These are phyloP conservation scores for Notoglanidium macrostoma DNA, from an alignment of 2,797 vertebrate species.

Conservation along the genomic window DNA sequence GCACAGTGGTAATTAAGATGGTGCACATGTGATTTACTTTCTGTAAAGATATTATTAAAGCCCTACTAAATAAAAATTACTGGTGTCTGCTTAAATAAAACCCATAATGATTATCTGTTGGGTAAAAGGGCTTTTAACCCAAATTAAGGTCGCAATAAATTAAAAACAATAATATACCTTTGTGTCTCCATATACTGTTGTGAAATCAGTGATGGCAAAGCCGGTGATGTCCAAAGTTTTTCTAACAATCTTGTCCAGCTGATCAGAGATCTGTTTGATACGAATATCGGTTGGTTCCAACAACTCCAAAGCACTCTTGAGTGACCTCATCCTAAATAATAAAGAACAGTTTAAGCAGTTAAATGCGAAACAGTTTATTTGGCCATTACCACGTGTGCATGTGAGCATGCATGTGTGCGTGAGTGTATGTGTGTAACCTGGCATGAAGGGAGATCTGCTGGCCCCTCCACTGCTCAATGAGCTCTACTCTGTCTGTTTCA, in stretches of 20 bases:
- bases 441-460: constrained; percentile 69
- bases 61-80: background rate
- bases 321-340: constrained; percentile 72
- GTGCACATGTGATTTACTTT: background rate
- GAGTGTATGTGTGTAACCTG: constrained; percentile 66
- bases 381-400: background rate
- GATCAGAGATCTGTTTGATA: constrained; percentile 65
- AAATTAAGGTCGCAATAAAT: background rate
- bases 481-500: constrained; percentile 59
- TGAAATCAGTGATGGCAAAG: constrained; percentile 63
- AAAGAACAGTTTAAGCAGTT: constrained; percentile 3
- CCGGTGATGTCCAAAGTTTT: constrained; percentile 65
- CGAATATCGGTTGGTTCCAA: constrained; percentile 71
- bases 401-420: background rate
- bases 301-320: constrained; percentile 70
- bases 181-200: constrained; percentile 55
- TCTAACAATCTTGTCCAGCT: constrained; percentile 64
- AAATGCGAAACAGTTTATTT: background rate
- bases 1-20: background rate
- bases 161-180: constrained; percentile 60
- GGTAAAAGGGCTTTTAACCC: background rate
- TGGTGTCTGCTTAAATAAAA: background rate
- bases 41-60: background rate
- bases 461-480: constrained; percentile 67
- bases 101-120: background rate